These are phyloP conservation scores for Aselliscus stoliczkanus DNA, from an alignment of 2,797 vertebrate genomes.

Conservation along the genomic window DNA sequence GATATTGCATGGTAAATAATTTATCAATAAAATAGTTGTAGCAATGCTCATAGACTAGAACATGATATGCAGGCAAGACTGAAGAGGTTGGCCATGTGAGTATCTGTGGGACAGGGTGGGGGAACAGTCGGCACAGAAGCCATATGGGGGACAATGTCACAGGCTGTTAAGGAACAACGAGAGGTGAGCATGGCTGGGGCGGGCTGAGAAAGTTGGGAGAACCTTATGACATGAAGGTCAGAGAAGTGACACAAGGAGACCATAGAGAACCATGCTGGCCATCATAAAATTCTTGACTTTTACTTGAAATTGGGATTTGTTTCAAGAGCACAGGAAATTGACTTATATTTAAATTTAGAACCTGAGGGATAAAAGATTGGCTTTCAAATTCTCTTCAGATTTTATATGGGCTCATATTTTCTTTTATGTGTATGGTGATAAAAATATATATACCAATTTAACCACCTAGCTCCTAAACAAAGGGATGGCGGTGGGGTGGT, in stretches of 20 bases:
- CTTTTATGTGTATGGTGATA: neutral
- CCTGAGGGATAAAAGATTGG: neutral
- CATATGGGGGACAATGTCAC: fast-evolving
- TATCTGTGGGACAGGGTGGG: neutral
- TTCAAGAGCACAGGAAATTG: neutral
- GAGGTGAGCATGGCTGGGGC: neutral
- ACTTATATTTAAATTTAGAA: neutral
- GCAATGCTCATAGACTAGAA: neutral
- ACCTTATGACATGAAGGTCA: fast-evolving
- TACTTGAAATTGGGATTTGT: neutral
- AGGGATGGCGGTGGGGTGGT: too few relatives aligned
- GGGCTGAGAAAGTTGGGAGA: neutral
- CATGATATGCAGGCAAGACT: neutral
- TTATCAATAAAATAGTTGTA: neutral
- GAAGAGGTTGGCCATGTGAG: fast-evolving
- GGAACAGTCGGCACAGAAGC: neutral
- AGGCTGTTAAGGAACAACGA: neutral
- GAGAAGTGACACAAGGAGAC: neutral
- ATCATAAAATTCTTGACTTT: neutral
- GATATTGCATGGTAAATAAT: neutral
- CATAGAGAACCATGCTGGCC: fast-evolving
- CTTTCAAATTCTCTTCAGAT: neutral
- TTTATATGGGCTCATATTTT: neutral
- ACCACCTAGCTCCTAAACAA: neutral
- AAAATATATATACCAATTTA: neutral